phyloP scores from a whole-genome alignment of 2,797 vertebrate genomes.

The Epinephelus coioides region DNA sequence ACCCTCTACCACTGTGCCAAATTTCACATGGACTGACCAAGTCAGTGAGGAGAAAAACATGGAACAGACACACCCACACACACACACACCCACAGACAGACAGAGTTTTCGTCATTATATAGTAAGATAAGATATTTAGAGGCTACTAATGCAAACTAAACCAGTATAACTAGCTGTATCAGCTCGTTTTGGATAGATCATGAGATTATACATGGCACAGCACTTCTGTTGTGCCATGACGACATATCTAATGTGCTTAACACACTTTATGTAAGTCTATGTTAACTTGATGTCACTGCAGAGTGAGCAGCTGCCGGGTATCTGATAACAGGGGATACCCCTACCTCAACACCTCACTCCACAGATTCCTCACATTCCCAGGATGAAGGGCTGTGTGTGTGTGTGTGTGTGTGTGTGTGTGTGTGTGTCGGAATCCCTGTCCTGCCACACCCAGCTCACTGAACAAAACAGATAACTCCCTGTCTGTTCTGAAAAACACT shows the following conservation, averaged over 20 bases:
- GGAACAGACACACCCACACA: too few relatives aligned
- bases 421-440: conserved; percentile 32
- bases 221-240: neutral
- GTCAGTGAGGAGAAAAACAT: too few relatives aligned
- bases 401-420: neutral
- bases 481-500: conserved; percentile 26
- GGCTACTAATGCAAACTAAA: neutral
- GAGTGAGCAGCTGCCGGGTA: conserved; percentile 56
- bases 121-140: neutral
- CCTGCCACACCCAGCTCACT: conserved; percentile 69
- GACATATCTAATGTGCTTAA: conserved; percentile 3
- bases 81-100: too few relatives aligned
- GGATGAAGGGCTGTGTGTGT: conserved; percentile 33
- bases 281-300: conserved; percentile 25
- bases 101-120: too few relatives aligned
- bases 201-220: neutral
- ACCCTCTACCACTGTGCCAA: too few relatives aligned
- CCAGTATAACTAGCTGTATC: neutral
- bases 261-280: neutral
- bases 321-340: conserved; percentile 68
- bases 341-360: conserved; percentile 61
- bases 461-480: conserved; percentile 56
- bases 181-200: neutral
- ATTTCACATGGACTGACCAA: too few relatives aligned
- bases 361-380: conserved; percentile 79